Evolutionary conservation across 2,113 vertebrate species (phyloP), one percentile per base, ranked within the genome.

Genomic region (Capra hircus): DNA sequence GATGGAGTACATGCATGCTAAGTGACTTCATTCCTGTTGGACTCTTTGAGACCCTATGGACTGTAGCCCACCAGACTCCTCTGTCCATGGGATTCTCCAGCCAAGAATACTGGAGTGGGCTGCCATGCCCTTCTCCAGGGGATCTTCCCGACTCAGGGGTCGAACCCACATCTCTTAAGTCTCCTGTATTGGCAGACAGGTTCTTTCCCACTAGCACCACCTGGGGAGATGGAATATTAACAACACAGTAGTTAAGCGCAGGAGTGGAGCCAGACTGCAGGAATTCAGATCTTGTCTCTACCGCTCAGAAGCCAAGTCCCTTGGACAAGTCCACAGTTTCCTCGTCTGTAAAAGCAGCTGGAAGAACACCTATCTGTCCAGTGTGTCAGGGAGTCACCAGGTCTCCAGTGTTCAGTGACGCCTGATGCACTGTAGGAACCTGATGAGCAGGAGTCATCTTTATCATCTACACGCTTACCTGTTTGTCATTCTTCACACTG

Each of bases 281-380:
- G 57, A 50, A 21, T 53, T 59, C 82, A 85, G 5, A 21, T 36
- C n/a, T 21, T 48, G 67, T 52, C 6, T 81, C 36, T n/a, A 0
- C 25, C 7, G 3, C 23, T 57, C 40, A 13, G 40, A 67, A 40
- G 17, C 45, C 40, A 30, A 82, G 3, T 50, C 33, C 28, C 12
- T 4, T 30, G 60, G 85, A 59, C 3, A 27, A 85, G 7, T 30
- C 23, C 28, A 81, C 48, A 25, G 55, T 50, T 55, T 55, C 55
- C 78, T 50, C 13, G 0, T 19, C 27, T 53, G 43, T 40, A 11
- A 33, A 64, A 90, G 19, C 28, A 19, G 1, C 5, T 10, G 11
- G 45, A 27, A 4, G 15, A 40, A 15, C 6, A 9, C 13, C 2
- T 6, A 1, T 8, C 48, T 9, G 0, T 8, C 77, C 5, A 25